phyloP scores from a whole-genome alignment of 2,113 vertebrate genomes.

The Aspiorhynchus laticeps region DNA sequence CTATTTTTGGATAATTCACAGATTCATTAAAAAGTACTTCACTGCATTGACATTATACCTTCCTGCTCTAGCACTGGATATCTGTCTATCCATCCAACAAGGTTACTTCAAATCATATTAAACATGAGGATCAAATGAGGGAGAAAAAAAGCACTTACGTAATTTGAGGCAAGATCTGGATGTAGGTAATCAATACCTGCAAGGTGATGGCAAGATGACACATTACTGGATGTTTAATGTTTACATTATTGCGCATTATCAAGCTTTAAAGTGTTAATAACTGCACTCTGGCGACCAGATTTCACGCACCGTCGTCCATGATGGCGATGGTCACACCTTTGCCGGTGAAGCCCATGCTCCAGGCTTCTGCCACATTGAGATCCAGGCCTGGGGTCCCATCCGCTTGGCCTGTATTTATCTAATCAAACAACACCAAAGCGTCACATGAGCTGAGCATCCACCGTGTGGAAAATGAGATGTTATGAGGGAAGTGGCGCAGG shows the following conservation, averaged over 20 bases:
- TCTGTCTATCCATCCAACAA: no score
- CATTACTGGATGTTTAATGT: neutral
- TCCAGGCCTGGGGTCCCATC: constrained; percentile 97
- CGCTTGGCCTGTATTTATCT: constrained; percentile 99
- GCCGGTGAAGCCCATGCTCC: constrained; percentile 95
- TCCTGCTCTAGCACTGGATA: no score
- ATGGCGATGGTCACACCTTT: constrained; percentile 97
- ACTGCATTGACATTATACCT: no score
- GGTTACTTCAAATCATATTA: neutral
- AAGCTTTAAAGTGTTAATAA: neutral
- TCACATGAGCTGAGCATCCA: constrained; percentile 55
- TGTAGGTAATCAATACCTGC: constrained; percentile 61
- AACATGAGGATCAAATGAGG: neutral
- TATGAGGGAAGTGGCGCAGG: constrained; percentile 18
- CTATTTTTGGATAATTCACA: neutral
- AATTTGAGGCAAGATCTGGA: constrained; percentile 59
- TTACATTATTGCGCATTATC: neutral
- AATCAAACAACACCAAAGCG: constrained; percentile 69
- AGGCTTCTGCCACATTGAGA: constrained; percentile 97
- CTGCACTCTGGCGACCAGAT: neutral
- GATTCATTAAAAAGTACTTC: no score
- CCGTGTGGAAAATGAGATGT: constrained; percentile 60
- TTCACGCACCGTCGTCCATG: constrained; percentile 94
- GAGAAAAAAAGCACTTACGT: constrained; percentile 47
- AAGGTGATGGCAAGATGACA: neutral